A percentile compares a stretch with the other conserved stretches of the same genome.
These are phyloP conservation scores for Leptarthrus brevirostris DNA, from an alignment of 2,888 invertebrate species.

Conservation along the genomic window DNA sequence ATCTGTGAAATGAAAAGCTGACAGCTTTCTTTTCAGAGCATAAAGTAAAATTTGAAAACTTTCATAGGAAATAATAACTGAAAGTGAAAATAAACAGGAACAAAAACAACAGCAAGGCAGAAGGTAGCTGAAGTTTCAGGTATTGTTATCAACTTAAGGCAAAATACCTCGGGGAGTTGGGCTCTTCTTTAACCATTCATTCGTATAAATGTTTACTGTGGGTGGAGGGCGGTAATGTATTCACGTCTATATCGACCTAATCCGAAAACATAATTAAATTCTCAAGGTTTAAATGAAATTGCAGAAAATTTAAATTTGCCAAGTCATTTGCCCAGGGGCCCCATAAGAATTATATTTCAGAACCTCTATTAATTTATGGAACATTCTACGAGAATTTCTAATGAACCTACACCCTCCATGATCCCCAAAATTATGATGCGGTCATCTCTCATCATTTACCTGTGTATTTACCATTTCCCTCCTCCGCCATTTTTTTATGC, in stretches of 20 bases:
- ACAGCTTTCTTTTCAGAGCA: no score
- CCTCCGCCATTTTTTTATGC: not conserved
- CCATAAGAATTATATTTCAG: constrained; percentile 23
- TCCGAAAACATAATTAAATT: constrained; percentile 34
- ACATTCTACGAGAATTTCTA: constrained; percentile 15
- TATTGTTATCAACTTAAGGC: no score
- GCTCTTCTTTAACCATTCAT: no score
- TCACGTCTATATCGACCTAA: constrained; percentile 31
- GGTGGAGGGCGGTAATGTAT: not conserved
- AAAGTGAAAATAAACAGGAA: no score
- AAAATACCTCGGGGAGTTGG: no score
- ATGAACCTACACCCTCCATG: constrained; percentile 15
- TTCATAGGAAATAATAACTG: no score
- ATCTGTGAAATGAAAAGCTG: no score
- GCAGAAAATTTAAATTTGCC: constrained; percentile 40
- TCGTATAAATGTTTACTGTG: no score
- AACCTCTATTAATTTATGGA: constrained; percentile 36
- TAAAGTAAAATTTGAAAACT: no score
- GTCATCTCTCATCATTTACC: constrained; percentile 16
- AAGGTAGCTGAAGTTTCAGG: no score
- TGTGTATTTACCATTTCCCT: not conserved
- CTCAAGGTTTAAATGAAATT: constrained; percentile 29
- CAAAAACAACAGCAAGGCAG: no score
- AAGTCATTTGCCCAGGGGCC: constrained; percentile 29
- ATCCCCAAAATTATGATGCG: constrained; percentile 18